These are phyloP conservation scores for Poecilia velifera DNA, from an alignment of 2,797 vertebrate species.

Conservation along the genomic window DNA sequence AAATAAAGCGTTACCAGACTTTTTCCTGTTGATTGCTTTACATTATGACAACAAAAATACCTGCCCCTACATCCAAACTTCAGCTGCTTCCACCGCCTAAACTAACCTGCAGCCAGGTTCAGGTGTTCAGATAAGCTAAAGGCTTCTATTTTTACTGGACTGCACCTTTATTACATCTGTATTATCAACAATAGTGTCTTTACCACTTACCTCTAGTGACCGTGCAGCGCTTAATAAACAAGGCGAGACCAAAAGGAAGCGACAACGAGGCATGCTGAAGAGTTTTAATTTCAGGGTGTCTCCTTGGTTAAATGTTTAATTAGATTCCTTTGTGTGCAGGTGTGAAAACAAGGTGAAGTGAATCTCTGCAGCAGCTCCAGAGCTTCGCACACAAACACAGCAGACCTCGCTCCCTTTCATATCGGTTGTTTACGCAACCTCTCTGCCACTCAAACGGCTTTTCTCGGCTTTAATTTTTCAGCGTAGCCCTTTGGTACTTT, in stretches of 20 bases:
- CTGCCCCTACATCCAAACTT: neutral
- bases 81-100: neutral
- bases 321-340: conserved; percentile 37
- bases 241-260: neutral
- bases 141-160: neutral
- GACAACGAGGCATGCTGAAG: neutral
- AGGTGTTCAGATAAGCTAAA: neutral
- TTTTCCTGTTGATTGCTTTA: neutral
- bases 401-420: conserved; percentile 10
- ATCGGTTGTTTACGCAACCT: conserved; percentile 28
- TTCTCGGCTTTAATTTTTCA: conserved; percentile 10
- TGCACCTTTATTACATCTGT: neutral
- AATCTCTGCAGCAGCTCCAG: conserved; percentile 1
- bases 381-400: conserved; percentile 7
- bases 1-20: too few species aligned
- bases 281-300: conserved; percentile 27
- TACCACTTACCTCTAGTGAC: conserved; percentile 6
- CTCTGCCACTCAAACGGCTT: conserved; percentile 9
- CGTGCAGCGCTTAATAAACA: conserved; percentile 7
- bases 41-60: neutral
- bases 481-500: neutral
- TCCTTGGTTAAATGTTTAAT: conserved; percentile 38
- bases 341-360: conserved; percentile 20
- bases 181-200: conserved; percentile 11
- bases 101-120: neutral